Evolutionary conservation across 2,113 vertebrate species (phyloP).

Genomic region (Psittacula cyanocephala): DNA sequence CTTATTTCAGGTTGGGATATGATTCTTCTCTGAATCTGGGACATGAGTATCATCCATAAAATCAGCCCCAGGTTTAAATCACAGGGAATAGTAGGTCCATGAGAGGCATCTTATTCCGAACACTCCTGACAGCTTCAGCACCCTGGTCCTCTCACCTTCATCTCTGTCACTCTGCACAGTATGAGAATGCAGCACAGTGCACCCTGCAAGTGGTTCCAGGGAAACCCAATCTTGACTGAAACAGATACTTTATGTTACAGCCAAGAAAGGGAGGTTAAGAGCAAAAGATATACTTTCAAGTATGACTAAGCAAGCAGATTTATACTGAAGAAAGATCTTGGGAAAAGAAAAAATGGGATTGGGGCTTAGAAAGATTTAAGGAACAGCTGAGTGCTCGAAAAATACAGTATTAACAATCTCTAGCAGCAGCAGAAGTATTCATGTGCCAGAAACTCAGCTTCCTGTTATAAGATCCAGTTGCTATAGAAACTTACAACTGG

Average conservation of each 20-base stretch:
- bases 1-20: not conserved
- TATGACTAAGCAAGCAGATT: slow-evolving; percentile 59
- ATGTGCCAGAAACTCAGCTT: slow-evolving; percentile 68
- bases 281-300: slow-evolving; percentile 41
- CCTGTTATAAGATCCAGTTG: slow-evolving; percentile 74
- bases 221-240: slow-evolving; percentile 17
- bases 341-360: not conserved
- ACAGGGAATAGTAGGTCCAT: not conserved
- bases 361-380: not conserved
- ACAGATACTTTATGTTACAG: not conserved
- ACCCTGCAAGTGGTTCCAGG: not conserved
- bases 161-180: not conserved
- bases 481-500: slow-evolving; percentile 83
- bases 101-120: not conserved
- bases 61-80: not conserved
- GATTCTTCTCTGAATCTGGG: not conserved
- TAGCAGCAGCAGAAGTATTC: slow-evolving; percentile 37
- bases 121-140: not conserved
- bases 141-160: not conserved
- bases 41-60: not conserved
- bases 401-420: slow-evolving; percentile 50
- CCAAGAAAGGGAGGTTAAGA: not conserved
- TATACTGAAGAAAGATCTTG: slow-evolving; percentile 9
- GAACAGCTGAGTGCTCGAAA: slow-evolving; percentile 37
- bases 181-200: not conserved